Evolutionary conservation across 2,797 vertebrate species (phyloP), one percentile per base, ranked within the genome.

Genomic region (Botia almorhae): DNA sequence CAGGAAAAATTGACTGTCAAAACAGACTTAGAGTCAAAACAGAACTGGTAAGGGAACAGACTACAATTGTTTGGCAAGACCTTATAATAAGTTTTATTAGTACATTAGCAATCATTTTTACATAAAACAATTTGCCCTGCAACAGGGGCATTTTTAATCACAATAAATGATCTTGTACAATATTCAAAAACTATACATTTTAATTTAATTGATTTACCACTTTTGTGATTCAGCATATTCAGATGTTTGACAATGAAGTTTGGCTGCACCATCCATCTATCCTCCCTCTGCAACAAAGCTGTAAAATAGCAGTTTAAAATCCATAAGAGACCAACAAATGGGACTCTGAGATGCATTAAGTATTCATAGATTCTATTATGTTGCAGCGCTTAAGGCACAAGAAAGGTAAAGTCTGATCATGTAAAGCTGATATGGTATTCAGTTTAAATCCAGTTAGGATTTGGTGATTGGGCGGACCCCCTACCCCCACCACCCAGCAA

Each of bases 311-410:
- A 53, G 53, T 67, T 60, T 81, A 73, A 65, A 85, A 83, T 81
- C 39, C 74, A 71, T 82, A 65, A 76, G 68, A 68, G 74, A 74
- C 70, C 63, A 51, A 67, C 74, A 76, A 60, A 79, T 76, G 76
- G 76, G 81, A 79, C 74, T 82, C 69, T 64, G 81, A 78, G 50
- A 70, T 53, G 73, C 80, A 86, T 85, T 86, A 83, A 86, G 75
- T 75, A 86, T 85, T 83, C 78, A 85, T 81, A 75, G 75, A 82
- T 82, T 87, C 64, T 83, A 86, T 85, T 78, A 81, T 64, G 55
- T 81, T 82, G 69, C 58, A 80, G 69, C 51, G 33, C 76, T 85
- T 65, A 67, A 76, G 83, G 83, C 81, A 39, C 76, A 36, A 67
- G 61, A 79, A 81, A 71, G 33, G 69, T 79, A 14, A 26, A 60